phyloP scores from a whole-genome alignment of 1,140 invertebrate species.

The Drosophila lowei region DNA sequence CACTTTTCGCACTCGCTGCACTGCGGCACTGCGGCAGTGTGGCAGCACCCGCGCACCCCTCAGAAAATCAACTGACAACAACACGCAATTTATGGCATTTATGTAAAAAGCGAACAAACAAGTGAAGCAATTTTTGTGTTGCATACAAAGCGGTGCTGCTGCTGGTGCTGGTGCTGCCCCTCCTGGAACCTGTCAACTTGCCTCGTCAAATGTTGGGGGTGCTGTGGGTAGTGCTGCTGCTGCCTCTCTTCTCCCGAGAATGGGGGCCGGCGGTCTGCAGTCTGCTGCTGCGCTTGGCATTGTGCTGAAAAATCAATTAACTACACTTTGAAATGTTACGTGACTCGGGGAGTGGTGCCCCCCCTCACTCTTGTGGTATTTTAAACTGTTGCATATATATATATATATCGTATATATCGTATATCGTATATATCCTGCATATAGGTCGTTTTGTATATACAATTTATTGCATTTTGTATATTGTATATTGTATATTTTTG shows the following conservation, averaged over 20 bases:
- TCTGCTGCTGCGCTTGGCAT: slow-evolving; percentile 55
- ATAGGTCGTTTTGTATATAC: slow-evolving; percentile 7
- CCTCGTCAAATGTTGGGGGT: slow-evolving; percentile 26
- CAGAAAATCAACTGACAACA: slow-evolving; percentile 61
- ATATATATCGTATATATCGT: slow-evolving; percentile 1
- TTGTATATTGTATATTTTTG: slow-evolving; percentile 43
- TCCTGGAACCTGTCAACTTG: slow-evolving; percentile 47
- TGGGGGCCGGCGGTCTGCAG: slow-evolving; percentile 10
- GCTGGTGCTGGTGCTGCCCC: slow-evolving; percentile 4
- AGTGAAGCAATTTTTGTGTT: slow-evolving; percentile 47
- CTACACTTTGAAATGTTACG: slow-evolving; percentile 78
- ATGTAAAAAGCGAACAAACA: slow-evolving; percentile 55
- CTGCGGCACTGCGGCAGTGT: not conserved
- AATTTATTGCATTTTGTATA: slow-evolving; percentile 20
- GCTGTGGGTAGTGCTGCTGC: not conserved
- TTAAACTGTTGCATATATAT: slow-evolving; percentile 43
- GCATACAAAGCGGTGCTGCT: slow-evolving; percentile 54
- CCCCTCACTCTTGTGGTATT: slow-evolving; percentile 21
- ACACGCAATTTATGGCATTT: slow-evolving; percentile 73
- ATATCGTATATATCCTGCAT: slow-evolving; percentile 31
- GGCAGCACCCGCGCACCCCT: not conserved
- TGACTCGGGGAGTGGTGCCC: slow-evolving; percentile 25
- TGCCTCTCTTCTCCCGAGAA: not conserved
- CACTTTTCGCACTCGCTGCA: slow-evolving; percentile 42
- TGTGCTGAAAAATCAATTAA: slow-evolving; percentile 81